Conservation (phyloP, 2,113 vertebrate genomes). For the Loxodonta africana region DNA sequence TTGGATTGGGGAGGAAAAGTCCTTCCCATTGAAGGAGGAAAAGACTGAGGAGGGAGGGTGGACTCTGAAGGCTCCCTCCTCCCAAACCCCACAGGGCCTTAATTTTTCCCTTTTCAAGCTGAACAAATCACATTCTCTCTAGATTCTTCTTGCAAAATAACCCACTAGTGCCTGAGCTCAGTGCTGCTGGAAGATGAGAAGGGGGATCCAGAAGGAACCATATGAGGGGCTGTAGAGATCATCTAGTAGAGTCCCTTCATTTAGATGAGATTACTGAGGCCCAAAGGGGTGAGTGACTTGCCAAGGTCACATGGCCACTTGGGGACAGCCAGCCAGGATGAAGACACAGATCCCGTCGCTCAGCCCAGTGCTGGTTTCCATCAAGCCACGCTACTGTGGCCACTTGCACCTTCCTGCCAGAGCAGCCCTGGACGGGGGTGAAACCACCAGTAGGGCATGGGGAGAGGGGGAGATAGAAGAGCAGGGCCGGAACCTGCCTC, state of each 20-base stretch:
- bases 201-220: not conserved
- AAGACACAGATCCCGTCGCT: not conserved
- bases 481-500: not conserved
- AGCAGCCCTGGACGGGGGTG: not conserved
- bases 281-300: not conserved
- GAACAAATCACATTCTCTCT: conserved; percentile 67
- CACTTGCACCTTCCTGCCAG: not conserved
- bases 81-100: conserved; percentile 64
- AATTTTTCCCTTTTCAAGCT: conserved; percentile 71
- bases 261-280: not conserved
- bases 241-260: not conserved
- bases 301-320: conserved; percentile 7
- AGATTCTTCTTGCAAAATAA: conserved; percentile 74
- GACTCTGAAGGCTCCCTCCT: not conserved
- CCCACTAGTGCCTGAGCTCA: conserved; percentile 76
- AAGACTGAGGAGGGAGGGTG: conserved; percentile 29
- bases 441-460: not conserved
- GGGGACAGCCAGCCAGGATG: not conserved
- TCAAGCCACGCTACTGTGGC: not conserved
- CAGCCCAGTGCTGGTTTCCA: not conserved
- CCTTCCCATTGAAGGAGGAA: conserved; percentile 39
- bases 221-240: not conserved
- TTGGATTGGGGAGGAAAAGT: conserved; percentile 53
- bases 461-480: not conserved
- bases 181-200: conserved; percentile 17